Base-by-base conservation (phyloP, 2,797 vertebrate species). In the Schizopygopsis malacanthus region DNA sequence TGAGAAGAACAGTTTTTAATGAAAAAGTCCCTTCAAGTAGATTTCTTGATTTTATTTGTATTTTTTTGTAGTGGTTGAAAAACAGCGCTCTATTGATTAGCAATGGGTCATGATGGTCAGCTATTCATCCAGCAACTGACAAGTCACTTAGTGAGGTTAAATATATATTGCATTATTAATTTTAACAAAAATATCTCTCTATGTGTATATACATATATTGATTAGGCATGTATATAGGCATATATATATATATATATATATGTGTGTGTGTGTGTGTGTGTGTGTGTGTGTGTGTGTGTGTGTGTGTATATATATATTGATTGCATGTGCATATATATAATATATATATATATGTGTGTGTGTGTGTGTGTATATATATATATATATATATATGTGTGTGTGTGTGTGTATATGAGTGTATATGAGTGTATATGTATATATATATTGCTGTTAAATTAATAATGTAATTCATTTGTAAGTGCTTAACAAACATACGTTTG, bases 11-110 rank as follows among this genome's bases (percentile, higher is more conserved):
- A 16, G 28, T 33, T 69, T 69, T 43, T 79, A 79, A 61, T 43
- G 37, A 61, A 79, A 79, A 79, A 79, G n/a, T 47, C 78, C 78
- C 59, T 65, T 65, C 5, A 47, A 79, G 16, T 63, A 63, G 10
- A 11, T 33, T 45, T 73, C 8, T 33, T 47, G 4, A 54, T 52
- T 54, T 52, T 6, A 6, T n/a, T 54, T 25, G 61, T 33, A 1
- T 11, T 39, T 33, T 28, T 83, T 75, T 50, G 25, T 13, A 39
- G 39, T 61, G 28, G 54, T n/a, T 33, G 16, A 25, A 33, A 43
- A 25, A 22, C 11, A 41, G 20, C 0, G 11, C 28, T 54, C 13
- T 54, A 22, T 41, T 70, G 79, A 41, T 52, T 11, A 13, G 22
- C 10, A 52, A 25, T 81, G 79, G 7, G 79, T 54, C 22, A 81